Conservation (phyloP, 2,888 invertebrate species). For the Gisinianus flammeolus region DNA sequence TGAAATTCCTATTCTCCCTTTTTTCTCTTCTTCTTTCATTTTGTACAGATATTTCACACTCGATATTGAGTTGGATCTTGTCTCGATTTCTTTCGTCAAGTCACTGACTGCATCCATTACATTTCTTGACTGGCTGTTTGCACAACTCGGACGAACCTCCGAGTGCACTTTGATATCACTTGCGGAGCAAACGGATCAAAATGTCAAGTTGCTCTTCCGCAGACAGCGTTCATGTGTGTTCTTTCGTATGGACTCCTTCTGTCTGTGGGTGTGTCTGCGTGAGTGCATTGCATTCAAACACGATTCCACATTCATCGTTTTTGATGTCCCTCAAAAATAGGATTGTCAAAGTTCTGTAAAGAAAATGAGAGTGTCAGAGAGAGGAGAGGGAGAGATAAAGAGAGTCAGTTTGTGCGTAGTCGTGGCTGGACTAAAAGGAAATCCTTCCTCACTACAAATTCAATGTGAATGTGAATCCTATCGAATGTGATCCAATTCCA, state of each 20-base stretch:
- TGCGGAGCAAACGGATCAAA: constrained; percentile 36
- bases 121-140: constrained; percentile 6
- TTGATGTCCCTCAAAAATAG: no score
- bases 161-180: no score
- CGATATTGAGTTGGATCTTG: neutral
- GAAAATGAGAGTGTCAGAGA: constrained; percentile 34
- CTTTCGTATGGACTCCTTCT: no score
- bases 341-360: constrained; percentile 32
- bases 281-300: no score
- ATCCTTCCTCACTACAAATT: no score
- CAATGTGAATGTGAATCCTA: no score
- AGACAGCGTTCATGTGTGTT: constrained; percentile 18
- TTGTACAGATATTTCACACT: no score
- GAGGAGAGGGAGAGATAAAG: neutral
- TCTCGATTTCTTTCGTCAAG: neutral
- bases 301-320: no score
- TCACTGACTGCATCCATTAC: neutral
- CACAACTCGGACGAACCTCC: constrained; percentile 17
- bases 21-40: no score
- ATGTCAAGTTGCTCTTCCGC: constrained; percentile 31
- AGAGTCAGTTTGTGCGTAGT: no score
- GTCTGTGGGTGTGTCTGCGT: no score
- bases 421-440: neutral
- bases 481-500: neutral
- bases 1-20: no score